These are phyloP conservation scores for Steinernema hermaphroditum DNA, from an alignment of 2,888 invertebrate genomes.

Conservation along the genomic window DNA sequence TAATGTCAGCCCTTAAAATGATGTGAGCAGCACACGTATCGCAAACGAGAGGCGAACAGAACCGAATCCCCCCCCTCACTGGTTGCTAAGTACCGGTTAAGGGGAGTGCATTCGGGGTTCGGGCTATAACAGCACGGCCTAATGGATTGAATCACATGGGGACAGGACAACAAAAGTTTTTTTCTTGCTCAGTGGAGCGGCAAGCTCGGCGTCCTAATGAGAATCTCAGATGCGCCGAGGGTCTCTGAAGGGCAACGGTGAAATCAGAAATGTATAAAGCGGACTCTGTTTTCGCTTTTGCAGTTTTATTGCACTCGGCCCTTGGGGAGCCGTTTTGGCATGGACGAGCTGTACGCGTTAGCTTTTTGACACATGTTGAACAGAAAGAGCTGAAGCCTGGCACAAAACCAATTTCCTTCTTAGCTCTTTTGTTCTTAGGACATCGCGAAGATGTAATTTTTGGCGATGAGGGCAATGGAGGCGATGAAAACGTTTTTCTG, in stretches of 20 bases:
- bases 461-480: neutral
- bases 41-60: neutral
- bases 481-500: neutral
- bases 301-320: slow-evolving; percentile 20
- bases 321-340: slow-evolving; percentile 10
- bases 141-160: slow-evolving; percentile 26
- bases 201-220: slow-evolving; percentile 4
- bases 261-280: slow-evolving; percentile 10
- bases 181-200: slow-evolving; percentile 11
- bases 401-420: slow-evolving; percentile 26
- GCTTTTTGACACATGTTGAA: slow-evolving; percentile 31
- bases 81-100: slow-evolving; percentile 23
- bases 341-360: slow-evolving; percentile 14
- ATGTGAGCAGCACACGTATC: neutral
- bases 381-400: neutral
- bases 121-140: neutral
- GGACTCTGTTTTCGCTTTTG: slow-evolving; percentile 16
- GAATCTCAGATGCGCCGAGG: neutral
- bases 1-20: no score
- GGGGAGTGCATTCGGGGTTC: neutral
- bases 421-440: slow-evolving; percentile 12
- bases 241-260: neutral
- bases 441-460: neutral
- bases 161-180: no score
- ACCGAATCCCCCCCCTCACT: neutral